Evolutionary conservation across 2,113 vertebrate species (phyloP), one percentile per base, ranked within the genome.

Genomic region (Cathartes aura): DNA sequence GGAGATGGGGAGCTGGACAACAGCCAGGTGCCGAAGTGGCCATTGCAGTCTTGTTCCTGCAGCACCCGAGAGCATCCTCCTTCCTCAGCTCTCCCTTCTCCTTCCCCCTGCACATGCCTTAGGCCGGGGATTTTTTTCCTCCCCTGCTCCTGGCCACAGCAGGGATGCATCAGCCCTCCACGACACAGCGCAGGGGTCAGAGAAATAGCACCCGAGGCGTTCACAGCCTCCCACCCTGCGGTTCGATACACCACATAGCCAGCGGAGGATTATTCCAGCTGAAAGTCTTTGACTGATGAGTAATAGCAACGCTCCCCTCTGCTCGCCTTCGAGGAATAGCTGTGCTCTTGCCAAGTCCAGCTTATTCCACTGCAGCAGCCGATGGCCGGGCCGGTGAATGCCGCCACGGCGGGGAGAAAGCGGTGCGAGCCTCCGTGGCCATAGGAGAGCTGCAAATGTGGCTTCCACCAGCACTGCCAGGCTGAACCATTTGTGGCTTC

Each of bases 201-300:
- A 4, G 9, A 7, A 56, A 24, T 3, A 23, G 52, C 23, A 36
- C 64, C 59, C 1, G 0, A 2, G 48, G 79, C 14, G 8, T 13
- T 78, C 47, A 4, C 47, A 50, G 79, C 60, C 79, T 66, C 84
- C 85, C 81, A 70, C 59, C 81, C 84, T 12, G 73, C 1, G 0
- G 32, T 7, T 63, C 5, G 0, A 43, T 2, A 22, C 48, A 17
- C 20, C 1, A 4, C 86, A 27, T 0, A n/a, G 64, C 36, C 93
- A 38, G 78, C 0, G 0, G 72, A 68, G 94, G 94, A 93, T 95
- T 93, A 97, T 56, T 90, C 74, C 94, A 96, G 88, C 90, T 96
- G 90, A 86, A 95, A 92, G 64, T 75, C 95, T 94, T 53, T 62
- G 93, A 72, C 66, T 94, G 97, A 95, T 96, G 95, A 96, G 76